Evolutionary conservation across 2,888 invertebrate genomes (phyloP).

Genomic region (Acrocyrtus sp.): DNA sequence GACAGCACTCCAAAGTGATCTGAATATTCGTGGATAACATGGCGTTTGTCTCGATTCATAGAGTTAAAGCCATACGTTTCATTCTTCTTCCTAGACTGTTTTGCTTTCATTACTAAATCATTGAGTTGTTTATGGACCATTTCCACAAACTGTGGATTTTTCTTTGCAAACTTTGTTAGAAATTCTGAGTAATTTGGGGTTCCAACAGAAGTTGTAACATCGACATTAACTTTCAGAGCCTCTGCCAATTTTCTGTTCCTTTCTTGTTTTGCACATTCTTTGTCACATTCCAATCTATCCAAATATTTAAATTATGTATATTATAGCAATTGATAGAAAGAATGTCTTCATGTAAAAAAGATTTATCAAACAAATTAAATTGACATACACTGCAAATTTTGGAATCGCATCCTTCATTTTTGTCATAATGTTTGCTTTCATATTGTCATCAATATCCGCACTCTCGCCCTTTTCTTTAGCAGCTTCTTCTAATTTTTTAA

Average conservation of each 20-base stretch:
- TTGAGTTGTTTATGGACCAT: slow-evolving; percentile 84
- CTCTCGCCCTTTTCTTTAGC: not conserved
- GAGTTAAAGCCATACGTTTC: slow-evolving; percentile 82
- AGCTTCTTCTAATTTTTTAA: slow-evolving; percentile 46
- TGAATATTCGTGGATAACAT: slow-evolving; percentile 93
- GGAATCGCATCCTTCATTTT: slow-evolving; percentile 25
- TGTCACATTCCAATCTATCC: slow-evolving; percentile 89
- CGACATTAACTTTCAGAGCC: slow-evolving; percentile 93
- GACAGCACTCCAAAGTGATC: slow-evolving; percentile 95
- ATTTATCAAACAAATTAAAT: slow-evolving; percentile 2
- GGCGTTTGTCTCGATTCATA: slow-evolving; percentile 93
- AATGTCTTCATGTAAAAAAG: slow-evolving; percentile 2
- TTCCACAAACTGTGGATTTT: slow-evolving; percentile 83
- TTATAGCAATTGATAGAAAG: not conserved
- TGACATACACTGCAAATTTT: slow-evolving; percentile 30
- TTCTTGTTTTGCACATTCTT: slow-evolving; percentile 88
- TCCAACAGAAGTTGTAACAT: slow-evolving; percentile 73
- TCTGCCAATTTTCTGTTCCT: slow-evolving; percentile 89
- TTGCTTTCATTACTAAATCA: slow-evolving; percentile 86
- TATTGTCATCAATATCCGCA: not conserved
- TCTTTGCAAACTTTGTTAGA: slow-evolving; percentile 83
- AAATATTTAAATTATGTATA: slow-evolving; percentile 59
- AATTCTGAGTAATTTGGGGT: slow-evolving; percentile 88
- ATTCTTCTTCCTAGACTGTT: slow-evolving; percentile 74
- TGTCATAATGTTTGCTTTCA: slow-evolving; percentile 29